Conservation (phyloP, 64 coral and sea anemone genomes). For the Stichodactyla mertensii region DNA sequence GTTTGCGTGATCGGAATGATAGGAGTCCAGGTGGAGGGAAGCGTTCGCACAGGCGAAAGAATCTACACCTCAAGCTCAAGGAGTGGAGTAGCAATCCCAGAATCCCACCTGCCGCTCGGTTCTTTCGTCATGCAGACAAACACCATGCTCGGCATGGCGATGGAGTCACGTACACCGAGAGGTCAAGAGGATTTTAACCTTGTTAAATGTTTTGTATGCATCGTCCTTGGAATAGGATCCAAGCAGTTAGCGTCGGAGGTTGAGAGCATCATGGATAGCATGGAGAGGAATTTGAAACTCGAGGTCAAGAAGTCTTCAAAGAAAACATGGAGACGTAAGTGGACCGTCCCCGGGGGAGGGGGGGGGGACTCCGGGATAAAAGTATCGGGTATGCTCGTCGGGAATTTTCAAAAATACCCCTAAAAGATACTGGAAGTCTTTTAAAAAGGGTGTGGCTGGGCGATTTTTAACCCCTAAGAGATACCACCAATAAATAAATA, state of each 20-base stretch:
- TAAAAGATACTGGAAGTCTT: too few species aligned
- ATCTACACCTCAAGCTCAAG: constrained; percentile 73
- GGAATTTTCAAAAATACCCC: too few species aligned
- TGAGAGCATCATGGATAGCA: constrained; percentile 64
- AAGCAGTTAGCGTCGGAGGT: constrained; percentile 69
- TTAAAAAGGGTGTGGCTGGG: too few species aligned
- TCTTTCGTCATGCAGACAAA: constrained; percentile 46
- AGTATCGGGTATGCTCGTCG: too few species aligned
- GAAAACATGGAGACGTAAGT: constrained; percentile 50
- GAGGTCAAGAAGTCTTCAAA: constrained; percentile 53
- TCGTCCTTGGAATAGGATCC: constrained; percentile 76
- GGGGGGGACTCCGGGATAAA: too few species aligned
- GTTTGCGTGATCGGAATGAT: constrained; percentile 96
- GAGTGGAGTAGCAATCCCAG: constrained; percentile 73
- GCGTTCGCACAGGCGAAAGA: constrained; percentile 72
- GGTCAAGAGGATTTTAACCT: constrained; percentile 36
- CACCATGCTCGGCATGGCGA: constrained; percentile 80
- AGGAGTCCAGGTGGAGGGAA: constrained; percentile 67
- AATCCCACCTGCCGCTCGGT: constrained; percentile 62
- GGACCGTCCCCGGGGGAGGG: too few species aligned
- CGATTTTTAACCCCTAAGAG: too few species aligned
- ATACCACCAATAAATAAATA: too few species aligned
- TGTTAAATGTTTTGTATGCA: constrained; percentile 92
- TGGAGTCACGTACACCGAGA: constrained; percentile 48
- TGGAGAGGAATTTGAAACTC: constrained; percentile 56